Base-by-base conservation (phyloP, 2,797 vertebrate genomes). In the Allobates femoralis region DNA sequence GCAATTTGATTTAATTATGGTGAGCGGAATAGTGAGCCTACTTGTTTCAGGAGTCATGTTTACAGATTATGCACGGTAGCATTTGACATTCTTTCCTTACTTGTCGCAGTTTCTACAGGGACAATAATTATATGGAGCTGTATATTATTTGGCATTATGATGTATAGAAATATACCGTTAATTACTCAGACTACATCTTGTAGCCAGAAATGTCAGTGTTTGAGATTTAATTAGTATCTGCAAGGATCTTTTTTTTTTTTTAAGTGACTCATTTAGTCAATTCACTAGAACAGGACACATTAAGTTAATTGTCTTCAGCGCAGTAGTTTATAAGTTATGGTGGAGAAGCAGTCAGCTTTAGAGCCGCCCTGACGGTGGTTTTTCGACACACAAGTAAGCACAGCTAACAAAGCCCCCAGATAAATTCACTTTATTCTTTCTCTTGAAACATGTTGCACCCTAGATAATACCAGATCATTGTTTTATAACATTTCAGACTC, bases 141-240 rank as follows among this genome's bases (percentile, higher is more conserved):
- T 91, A 90, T 92, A 90, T 93, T 90, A 91, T 91, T 93, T 94
- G 93, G 93, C 92, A 93, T 91, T 92, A 93, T 93, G 92, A 93
- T 88, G 91, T 92, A 92, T 90, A 92, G 91, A 93, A 90, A 91
- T 93, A 92, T 93, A 92, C 89, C 92, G 90, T 92, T 94, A 95
- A 94, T 95, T 94, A 94, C 91, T 90, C 76, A 88, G 91, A 92
- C 91, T 94, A 92, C 90, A 90, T 91, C 90, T 34, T 94, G 93
- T 93, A 92, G 90, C 92, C 91, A 92, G 94, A 94, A 94, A 94
- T 94, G 91, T 93, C 93, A 93, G 84, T 91, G 91, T 91, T 91
- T 92, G 91, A 92, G 89, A 93, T 94, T 94, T 93, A 95, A 95
- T 95, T 94, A 95, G 92, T 84, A 74, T 90, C 89, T 92, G 90